phyloP scores from a whole-genome alignment of 1,140 invertebrate genomes.

The Trypoxylus dichotomus region DNA sequence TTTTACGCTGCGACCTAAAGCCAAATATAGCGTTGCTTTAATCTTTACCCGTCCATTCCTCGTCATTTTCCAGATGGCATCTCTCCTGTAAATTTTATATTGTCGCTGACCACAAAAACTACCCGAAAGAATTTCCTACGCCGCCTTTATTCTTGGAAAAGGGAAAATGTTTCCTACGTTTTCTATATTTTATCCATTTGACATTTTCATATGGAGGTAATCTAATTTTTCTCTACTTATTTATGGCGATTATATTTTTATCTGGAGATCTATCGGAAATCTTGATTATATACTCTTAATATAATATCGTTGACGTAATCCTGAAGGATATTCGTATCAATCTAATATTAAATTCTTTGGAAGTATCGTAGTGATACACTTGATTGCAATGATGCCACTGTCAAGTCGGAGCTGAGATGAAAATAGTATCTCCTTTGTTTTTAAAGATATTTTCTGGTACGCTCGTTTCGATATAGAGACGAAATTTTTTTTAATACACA shows the following conservation, averaged over 20 bases:
- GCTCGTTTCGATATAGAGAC: too few relatives aligned
- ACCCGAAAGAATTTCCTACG: background rate
- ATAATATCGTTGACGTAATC: background rate
- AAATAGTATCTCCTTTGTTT: too few relatives aligned
- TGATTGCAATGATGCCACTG: background rate
- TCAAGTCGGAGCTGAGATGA: background rate
- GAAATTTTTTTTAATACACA: too few relatives aligned
- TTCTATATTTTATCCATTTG: conserved; percentile 5
- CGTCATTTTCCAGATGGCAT: conserved; percentile 20
- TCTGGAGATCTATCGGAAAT: background rate
- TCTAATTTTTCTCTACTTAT: conserved; percentile 13
- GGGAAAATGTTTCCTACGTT: conserved; percentile 14
- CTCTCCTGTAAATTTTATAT: conserved; percentile 21
- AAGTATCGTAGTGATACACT: background rate
- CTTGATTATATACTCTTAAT: background rate
- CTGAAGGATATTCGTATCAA: background rate
- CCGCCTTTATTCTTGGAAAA: conserved; percentile 14
- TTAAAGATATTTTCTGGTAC: too few relatives aligned
- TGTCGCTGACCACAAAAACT: conserved; percentile 13
- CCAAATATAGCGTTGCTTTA: conserved; percentile 17
- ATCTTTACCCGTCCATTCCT: conserved; percentile 20
- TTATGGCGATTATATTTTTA: conserved; percentile 13
- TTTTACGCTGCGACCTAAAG: background rate
- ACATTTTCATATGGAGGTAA: background rate
- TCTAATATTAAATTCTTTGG: background rate